phyloP scores from a whole-genome alignment of 23 tunicate species.

The Ciona savignyi region DNA sequence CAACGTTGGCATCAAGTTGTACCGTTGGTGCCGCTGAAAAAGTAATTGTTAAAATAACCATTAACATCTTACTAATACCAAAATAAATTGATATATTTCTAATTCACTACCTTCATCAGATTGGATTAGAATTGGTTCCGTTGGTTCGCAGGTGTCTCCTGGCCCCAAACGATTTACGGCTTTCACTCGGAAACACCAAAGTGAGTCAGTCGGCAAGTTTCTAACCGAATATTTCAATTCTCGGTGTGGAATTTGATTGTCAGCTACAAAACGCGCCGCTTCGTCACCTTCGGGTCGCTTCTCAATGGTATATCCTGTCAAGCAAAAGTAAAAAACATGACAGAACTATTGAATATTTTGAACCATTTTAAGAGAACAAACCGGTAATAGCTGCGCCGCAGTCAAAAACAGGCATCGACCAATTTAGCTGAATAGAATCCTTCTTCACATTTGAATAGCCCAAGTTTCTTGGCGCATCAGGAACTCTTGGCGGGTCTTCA shows the following conservation, averaged over 20 bases:
- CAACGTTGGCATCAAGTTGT: too few relatives aligned
- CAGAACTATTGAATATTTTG: not conserved
- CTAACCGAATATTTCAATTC: conserved; percentile 54
- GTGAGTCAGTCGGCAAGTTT: conserved; percentile 52
- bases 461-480: conserved; percentile 49
- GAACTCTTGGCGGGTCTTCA: conserved; percentile 58
- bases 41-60: too few relatives aligned
- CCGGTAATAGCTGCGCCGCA: conserved; percentile 72
- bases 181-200: conserved; percentile 86
- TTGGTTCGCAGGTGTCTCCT: conserved; percentile 76
- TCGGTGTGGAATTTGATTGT: conserved; percentile 40
- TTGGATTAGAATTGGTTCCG: conserved; percentile 71
- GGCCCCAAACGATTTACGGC: conserved; percentile 79
- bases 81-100: not conserved
- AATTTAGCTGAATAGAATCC: conserved; percentile 56
- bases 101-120: conserved; percentile 61
- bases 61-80: not conserved
- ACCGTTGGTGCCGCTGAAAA: too few relatives aligned
- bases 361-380: conserved; percentile 2
- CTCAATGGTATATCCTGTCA: conserved; percentile 86
- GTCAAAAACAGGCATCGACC: conserved; percentile 77
- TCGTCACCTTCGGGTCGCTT: conserved; percentile 68
- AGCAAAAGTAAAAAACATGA: not conserved
- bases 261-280: conserved; percentile 33
- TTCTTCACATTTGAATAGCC: conserved; percentile 56